Evolutionary conservation across 2,888 invertebrate genomes (phyloP), one percentile per base, ranked within the genome.

Genomic region (Caenorhabditis afra): DNA sequence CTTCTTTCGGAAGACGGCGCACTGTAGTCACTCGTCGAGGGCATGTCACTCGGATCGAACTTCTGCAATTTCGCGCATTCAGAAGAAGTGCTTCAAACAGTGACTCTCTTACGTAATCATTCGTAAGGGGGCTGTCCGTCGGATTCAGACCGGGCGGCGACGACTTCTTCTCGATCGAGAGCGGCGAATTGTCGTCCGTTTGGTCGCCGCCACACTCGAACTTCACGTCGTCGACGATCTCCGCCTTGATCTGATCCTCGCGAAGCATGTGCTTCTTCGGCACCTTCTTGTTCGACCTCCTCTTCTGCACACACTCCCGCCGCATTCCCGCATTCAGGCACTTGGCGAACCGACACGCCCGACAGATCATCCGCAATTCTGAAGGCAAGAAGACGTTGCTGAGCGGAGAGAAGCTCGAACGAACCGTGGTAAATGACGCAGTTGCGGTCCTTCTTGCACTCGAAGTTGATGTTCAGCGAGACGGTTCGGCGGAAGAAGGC

Each of bases 321-420:
- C 83, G 77, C 81, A 86, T 82, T 55, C 86, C 86, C 7, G 85
- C 82, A 53, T 67, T 59, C 10, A 86, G 35, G 53, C 86, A 86
- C 20, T 84, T 83, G 45, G 70, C 81, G 53, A 84, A 86, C 57
- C 86, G 79, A 67, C 86, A 86, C 4, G 82, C 79, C 22, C 86
- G 75, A 55, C 86, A 86, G 16, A 85, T 83, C 86, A 86, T 86
- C 23, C 86, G 81, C 3, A 86, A 81, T 62, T 86, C 86, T 86
- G 49, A 41, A 81, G 12, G 14, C 14, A 22, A 29, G 7, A 29
- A 3, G n/a, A n/a, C n/a, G n/a, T n/a, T n/a, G n/a, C n/a, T 35
- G 35, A 12, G 8, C 16, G n/a, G 7, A 45, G 7, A 20, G 37
- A 37, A 16, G 18, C 14, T 41, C 37, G 16, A 41, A 41, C 5